Evolutionary conservation across 2,797 vertebrate genomes (phyloP).

Genomic region (Mus spretus): DNA sequence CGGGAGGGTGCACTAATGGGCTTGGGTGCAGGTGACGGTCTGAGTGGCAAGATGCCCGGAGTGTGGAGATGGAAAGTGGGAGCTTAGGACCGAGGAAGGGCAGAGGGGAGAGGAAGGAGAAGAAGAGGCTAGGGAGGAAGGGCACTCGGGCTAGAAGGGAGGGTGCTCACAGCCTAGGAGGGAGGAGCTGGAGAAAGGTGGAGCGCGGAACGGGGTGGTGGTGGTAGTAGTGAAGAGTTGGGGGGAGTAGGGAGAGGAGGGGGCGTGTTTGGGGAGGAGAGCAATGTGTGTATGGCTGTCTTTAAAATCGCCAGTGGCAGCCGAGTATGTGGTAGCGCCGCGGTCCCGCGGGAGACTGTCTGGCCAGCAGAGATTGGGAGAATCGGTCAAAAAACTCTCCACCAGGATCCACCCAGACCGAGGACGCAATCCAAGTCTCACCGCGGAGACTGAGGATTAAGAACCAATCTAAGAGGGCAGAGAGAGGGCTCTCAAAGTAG

Average conservation of each 20-base stretch:
- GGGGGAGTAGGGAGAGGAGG: neutral
- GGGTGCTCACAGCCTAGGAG: constrained; percentile 52
- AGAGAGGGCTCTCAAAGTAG: neutral
- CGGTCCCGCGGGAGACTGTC: neutral
- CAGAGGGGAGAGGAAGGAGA: neutral
- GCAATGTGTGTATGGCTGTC: neutral
- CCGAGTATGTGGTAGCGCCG: neutral
- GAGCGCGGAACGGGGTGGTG: constrained; percentile 50
- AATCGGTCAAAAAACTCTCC: neutral
- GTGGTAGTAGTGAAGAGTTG: neutral
- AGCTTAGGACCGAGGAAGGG: neutral
- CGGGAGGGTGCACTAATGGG: neutral
- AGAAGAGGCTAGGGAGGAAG: constrained; percentile 51
- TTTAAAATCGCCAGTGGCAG: neutral
- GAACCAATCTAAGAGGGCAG: neutral
- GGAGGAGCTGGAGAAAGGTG: constrained; percentile 81
- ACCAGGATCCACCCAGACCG: neutral
- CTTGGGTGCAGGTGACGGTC: constrained; percentile 48
- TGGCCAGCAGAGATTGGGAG: neutral
- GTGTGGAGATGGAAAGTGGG: constrained; percentile 44
- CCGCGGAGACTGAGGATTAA: neutral
- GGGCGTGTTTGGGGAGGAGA: constrained; percentile 24
- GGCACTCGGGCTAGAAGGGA: constrained; percentile 57
- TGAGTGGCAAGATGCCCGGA: neutral
- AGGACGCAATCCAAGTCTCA: neutral